phyloP scores from a whole-genome alignment of 1,140 invertebrate species.

The Drosophila lini region DNA sequence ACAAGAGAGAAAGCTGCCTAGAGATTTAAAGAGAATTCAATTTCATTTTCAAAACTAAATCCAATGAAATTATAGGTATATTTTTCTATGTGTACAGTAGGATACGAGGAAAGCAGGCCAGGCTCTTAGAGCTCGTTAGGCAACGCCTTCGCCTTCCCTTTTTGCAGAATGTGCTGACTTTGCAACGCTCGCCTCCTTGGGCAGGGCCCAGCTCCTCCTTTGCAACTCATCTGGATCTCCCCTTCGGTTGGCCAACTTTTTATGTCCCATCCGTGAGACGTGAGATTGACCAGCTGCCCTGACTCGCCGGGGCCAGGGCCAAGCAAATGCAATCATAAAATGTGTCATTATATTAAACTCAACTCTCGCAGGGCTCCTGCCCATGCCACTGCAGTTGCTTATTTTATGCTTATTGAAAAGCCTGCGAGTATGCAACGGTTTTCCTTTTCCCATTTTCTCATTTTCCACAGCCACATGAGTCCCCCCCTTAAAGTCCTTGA shows the following conservation, averaged over 20 bases:
- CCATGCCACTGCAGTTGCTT: constrained; percentile 35
- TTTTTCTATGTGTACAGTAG: constrained; percentile 4
- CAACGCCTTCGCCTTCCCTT: constrained; percentile 72
- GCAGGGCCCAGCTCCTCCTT: constrained; percentile 2
- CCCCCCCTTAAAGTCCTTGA: constrained; percentile 50
- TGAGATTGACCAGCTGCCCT: constrained; percentile 77
- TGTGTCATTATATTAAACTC: constrained; percentile 79
- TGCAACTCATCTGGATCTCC: not conserved
- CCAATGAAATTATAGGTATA: too few relatives aligned
- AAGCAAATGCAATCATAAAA: constrained; percentile 81
- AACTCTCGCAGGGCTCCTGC: constrained; percentile 21
- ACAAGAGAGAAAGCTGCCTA: too few relatives aligned
- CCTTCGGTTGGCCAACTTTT: constrained; percentile 51
- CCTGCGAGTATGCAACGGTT: constrained; percentile 61
- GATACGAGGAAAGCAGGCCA: constrained; percentile 11
- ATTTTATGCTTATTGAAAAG: constrained; percentile 66
- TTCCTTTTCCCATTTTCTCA: constrained; percentile 20
- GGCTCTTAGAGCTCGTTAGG: constrained; percentile 64
- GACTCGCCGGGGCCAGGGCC: not conserved
- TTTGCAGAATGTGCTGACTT: constrained; percentile 72
- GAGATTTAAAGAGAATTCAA: too few relatives aligned
- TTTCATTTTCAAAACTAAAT: too few relatives aligned
- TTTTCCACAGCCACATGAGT: constrained; percentile 31
- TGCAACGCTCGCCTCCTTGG: constrained; percentile 39
- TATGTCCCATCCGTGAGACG: constrained; percentile 69